Base-by-base conservation (phyloP, 1,140 invertebrate species). In the Pectinophora gossypiella region DNA sequence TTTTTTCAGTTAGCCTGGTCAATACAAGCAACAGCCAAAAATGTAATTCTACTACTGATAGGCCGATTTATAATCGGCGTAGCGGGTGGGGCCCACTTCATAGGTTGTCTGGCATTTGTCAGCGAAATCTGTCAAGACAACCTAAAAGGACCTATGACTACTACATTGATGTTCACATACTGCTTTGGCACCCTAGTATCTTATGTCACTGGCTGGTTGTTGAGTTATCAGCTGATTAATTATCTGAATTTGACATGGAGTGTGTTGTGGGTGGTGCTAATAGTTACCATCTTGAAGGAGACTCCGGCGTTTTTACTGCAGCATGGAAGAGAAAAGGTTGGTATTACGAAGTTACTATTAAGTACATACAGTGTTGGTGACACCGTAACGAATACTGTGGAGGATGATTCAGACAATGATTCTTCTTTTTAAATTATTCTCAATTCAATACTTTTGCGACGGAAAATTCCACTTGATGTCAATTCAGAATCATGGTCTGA, bases 1-100 rank as follows among this genome's bases (percentile, higher is more conserved):
- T 35, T 40, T 46, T 64, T 59, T 42, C 57, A 64, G 62, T 36
- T 61, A 16, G 19, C 54, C 9, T 65, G 62, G 58, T 44, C 55
- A 0, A n/a, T 61, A 6, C 50, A 53, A 19, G 18, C 51, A 5
- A 56, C 59, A 0, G 54, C 58, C 1, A 57, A 52, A 23, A 35
- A 32, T 10, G 21, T 50, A 6, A 21, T 9, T 0, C 58, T 52
- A 32, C 3, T 65, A 9, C 13, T 65, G 13, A 53, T 61, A 2
- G 48, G 21, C 1, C 21, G 59, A 21, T 52, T 56, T 10, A 44
- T 65, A 6, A 20, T 48, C 4, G 61, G 61, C 6, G 1, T 54
- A 1, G 58, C 42, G 7, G 10, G 19, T 3, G 62, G 58, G 0
- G n/a, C 54, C 10, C 47, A 57, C 13, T 18, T 56, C 13, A 49